These are phyloP conservation scores for Ashinkailepas kermadecensis DNA, from an alignment of 2,888 invertebrate genomes.

Conservation along the genomic window DNA sequence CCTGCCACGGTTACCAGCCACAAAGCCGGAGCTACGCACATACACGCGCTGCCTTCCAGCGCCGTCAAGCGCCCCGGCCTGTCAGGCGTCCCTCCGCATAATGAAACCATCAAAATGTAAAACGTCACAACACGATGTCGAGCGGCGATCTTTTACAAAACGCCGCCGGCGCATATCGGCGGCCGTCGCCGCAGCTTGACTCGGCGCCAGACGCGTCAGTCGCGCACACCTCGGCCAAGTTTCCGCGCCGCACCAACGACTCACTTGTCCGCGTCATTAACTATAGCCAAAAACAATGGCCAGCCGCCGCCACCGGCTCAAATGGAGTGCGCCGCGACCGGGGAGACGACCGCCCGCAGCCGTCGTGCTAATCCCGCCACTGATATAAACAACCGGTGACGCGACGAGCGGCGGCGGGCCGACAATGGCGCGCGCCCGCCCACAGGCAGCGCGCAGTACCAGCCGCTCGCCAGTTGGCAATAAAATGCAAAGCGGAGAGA, in stretches of 20 bases:
- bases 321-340: not conserved
- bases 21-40: no score
- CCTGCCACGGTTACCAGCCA: no score
- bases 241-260: not conserved
- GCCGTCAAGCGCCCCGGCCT: no score
- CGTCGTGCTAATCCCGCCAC: not conserved
- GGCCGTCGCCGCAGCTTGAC: not conserved
- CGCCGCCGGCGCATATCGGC: not conserved
- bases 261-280: slow-evolving; percentile 7
- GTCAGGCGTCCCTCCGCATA: no score
- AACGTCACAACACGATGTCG: no score
- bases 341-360: not conserved
- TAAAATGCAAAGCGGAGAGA: not conserved
- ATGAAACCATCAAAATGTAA: no score
- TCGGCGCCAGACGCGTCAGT: not conserved
- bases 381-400: slow-evolving; percentile 3
- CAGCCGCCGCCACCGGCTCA: not conserved
- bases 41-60: no score
- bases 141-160: no score
- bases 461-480: not conserved
- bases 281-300: not conserved
- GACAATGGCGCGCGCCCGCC: not conserved
- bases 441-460: not conserved
- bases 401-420: not conserved
- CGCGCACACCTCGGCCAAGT: not conserved